Conservation (phyloP, 2,797 vertebrate species). For the Sciurus carolinensis region DNA sequence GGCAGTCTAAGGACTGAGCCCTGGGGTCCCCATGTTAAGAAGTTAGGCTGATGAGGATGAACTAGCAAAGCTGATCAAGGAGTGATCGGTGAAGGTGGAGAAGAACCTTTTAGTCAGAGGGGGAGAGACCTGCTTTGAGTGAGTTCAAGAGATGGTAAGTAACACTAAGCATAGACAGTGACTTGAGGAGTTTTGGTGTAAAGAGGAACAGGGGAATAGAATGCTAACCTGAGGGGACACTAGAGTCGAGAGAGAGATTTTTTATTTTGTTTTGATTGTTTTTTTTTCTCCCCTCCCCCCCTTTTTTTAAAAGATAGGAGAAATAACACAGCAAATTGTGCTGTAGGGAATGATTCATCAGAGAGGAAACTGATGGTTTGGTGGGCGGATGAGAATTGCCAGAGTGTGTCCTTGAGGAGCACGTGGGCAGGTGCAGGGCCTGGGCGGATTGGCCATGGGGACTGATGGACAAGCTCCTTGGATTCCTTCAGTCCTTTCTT, state of each 20-base stretch:
- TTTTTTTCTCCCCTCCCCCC: no score
- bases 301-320: background rate
- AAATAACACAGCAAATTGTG: background rate
- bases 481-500: background rate
- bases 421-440: background rate
- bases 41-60: background rate
- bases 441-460: no score
- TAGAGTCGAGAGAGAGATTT: background rate
- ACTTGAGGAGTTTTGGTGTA: background rate
- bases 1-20: background rate
- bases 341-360: background rate
- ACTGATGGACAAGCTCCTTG: background rate
- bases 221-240: slow-evolving; percentile 1
- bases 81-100: background rate
- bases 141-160: background rate
- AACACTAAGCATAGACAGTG: background rate
- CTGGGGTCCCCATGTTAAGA: background rate
- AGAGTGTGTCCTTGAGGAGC: background rate
- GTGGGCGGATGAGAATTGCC: background rate
- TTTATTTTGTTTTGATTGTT: background rate
- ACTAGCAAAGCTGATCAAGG: background rate
- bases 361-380: background rate
- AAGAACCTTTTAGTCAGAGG: background rate
- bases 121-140: background rate
- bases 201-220: slow-evolving; percentile 28